Evolutionary conservation across 1,140 invertebrate species (phyloP), one percentile per base, ranked within the genome.

Genomic region (Diachasma alloeum): DNA sequence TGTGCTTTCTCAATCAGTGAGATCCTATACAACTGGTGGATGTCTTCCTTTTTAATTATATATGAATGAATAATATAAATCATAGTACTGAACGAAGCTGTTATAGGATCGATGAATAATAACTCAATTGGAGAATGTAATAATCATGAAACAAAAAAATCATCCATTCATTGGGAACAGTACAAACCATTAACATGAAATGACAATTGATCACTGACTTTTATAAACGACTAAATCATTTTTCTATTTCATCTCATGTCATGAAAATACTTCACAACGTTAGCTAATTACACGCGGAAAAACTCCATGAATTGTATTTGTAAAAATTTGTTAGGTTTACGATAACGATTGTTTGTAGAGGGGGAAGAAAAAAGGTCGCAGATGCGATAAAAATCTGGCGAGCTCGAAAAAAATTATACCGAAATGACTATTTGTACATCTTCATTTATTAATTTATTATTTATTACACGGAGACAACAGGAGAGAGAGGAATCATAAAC

Each of bases 361-460:
- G 17, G n/a, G 48, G n/a, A 53, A 15, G 10, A 53, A 19, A 53
- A 53, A 19, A 53, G 48, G 48, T n/a, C 4, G n/a, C 44, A 48
- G 44, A 48, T 17, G 48, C 48, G 48, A 53, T 53, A 53, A 46
- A 46, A 46, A 53, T 4, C 15, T 17, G 15, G 2, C n/a, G 15
- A 53, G 4, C 48, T 53, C 48, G 17, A 9, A 15, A 53, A 53
- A 53, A 53, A 0, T 53, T 15, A 53, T 53, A 17, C n/a, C 17
- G 1, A 53, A 53, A 53, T 53, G n/a, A 53, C 48, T 53, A 53
- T 53, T 53, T 53, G 48, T 53, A 53, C 48, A 53, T 53, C n/a
- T 53, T 53, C 48, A 53, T 53, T 53, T 53, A 53, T 84, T 82
- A 87, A 89, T 88, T 88, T 87, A 88, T 87, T 89, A 88, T 88